Conservation (phyloP, 2,888 invertebrate species). For the Plebejus argus region DNA sequence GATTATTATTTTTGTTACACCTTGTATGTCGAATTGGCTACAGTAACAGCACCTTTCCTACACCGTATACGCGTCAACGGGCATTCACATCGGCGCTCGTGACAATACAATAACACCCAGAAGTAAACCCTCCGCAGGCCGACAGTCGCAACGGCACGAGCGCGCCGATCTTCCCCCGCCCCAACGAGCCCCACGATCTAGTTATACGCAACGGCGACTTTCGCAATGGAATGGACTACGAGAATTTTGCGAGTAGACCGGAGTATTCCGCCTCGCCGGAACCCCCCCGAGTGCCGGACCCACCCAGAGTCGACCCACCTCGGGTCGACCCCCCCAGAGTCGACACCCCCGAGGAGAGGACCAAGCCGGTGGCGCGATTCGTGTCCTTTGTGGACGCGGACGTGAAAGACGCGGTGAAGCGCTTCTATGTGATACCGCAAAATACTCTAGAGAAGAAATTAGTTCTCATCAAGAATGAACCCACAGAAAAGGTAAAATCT, state of each 20-base stretch:
- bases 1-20: no score
- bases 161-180: slow-evolving; percentile 47
- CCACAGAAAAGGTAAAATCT: slow-evolving; percentile 56
- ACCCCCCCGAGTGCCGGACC: slow-evolving; percentile 50
- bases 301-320: slow-evolving; percentile 32
- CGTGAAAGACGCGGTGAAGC: slow-evolving; percentile 60
- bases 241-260: slow-evolving; percentile 66
- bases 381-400: slow-evolving; percentile 65
- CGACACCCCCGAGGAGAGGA: slow-evolving; percentile 63
- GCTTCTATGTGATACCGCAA: slow-evolving; percentile 73
- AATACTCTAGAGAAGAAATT: slow-evolving; percentile 81
- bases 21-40: no score
- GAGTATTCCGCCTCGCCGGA: slow-evolving; percentile 61
- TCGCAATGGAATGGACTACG: slow-evolving; percentile 67
- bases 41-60: neutral
- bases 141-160: slow-evolving; percentile 67
- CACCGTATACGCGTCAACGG: neutral
- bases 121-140: slow-evolving; percentile 52
- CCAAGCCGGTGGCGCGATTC: slow-evolving; percentile 66
- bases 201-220: slow-evolving; percentile 73
- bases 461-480: slow-evolving; percentile 84
- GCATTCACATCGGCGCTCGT: neutral
- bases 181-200: slow-evolving; percentile 64
- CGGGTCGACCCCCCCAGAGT: neutral
- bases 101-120: slow-evolving; percentile 35